phyloP scores from a whole-genome alignment of 1,140 invertebrate species.

The Aporrectodea caliginosa region DNA sequence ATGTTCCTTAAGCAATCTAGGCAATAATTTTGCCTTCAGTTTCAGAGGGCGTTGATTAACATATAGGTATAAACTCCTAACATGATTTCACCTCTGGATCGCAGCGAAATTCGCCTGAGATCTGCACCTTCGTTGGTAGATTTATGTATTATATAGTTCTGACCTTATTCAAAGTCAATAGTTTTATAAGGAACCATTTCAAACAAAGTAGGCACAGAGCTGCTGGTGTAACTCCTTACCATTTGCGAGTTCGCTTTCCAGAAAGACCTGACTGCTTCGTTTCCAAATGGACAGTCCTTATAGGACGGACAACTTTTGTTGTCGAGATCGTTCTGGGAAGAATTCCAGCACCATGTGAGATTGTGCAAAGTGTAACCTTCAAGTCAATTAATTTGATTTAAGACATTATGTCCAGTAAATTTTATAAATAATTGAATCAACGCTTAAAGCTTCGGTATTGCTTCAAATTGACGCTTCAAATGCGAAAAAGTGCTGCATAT shows the following conservation, averaged over 20 bases:
- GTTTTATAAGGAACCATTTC: no score
- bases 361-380: neutral
- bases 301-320: neutral
- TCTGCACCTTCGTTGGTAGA: neutral
- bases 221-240: neutral
- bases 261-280: neutral
- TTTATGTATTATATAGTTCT: neutral
- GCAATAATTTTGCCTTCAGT: no score
- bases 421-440: no score
- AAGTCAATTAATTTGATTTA: no score
- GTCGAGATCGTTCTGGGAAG: neutral
- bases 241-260: neutral
- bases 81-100: neutral
- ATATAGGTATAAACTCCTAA: no score
- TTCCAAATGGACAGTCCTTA: neutral
- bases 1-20: no score
- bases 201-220: no score
- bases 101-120: neutral
- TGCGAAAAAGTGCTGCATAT: no score
- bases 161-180: neutral
- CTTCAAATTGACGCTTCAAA: no score
- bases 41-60: no score
- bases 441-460: no score
- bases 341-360: neutral
- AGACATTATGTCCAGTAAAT: no score